Base-by-base conservation (phyloP, 2,888 invertebrate genomes). In the Platynereis dumerilii region DNA sequence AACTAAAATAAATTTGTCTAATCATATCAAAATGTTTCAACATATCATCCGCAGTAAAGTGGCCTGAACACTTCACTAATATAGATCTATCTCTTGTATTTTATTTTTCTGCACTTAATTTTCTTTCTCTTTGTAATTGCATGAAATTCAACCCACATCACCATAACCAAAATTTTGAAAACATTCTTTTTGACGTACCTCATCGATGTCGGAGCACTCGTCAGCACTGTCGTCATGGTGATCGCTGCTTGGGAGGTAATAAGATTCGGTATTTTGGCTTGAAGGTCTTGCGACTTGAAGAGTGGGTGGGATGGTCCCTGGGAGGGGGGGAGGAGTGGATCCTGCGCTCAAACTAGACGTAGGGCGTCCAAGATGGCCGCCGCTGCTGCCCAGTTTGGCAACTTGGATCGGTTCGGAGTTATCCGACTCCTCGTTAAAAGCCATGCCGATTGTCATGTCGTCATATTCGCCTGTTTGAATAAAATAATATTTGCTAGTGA, bases 131-230 rank as follows among this genome's bases (percentile, higher is more conserved):
- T n/a, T n/a, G n/a, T n/a, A n/a, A n/a, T n/a, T n/a, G n/a, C n/a
- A n/a, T n/a, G n/a, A n/a, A n/a, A n/a, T n/a, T n/a, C n/a, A n/a
- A n/a, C n/a, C 60, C 5, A 34, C 58, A 24, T 45, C 34, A 34
- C 5, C 34, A 7, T n/a, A n/a, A n/a, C n/a, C n/a, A n/a, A n/a
- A n/a, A n/a, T n/a, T n/a, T n/a, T n/a, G n/a, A n/a, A n/a, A n/a
- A n/a, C n/a, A n/a, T n/a, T n/a, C n/a, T n/a, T n/a, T n/a, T 5
- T 7, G 34, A 34, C 34, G 5, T 34, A 20, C 61, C 15, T 61
- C 61, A 5, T 61, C 61, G 2, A 68, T 52, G 3, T 68, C 68
- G 7, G 68, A 58, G 10, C 60, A 66, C 34, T 60, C 66, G 56
- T 66, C 66, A 24, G 58, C 64, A 28, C 64, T 66, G 54, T 66